Evolutionary conservation across 2,797 vertebrate genomes (phyloP), one percentile per base, ranked within the genome.

Genomic region (Sphenopsis melanotis): DNA sequence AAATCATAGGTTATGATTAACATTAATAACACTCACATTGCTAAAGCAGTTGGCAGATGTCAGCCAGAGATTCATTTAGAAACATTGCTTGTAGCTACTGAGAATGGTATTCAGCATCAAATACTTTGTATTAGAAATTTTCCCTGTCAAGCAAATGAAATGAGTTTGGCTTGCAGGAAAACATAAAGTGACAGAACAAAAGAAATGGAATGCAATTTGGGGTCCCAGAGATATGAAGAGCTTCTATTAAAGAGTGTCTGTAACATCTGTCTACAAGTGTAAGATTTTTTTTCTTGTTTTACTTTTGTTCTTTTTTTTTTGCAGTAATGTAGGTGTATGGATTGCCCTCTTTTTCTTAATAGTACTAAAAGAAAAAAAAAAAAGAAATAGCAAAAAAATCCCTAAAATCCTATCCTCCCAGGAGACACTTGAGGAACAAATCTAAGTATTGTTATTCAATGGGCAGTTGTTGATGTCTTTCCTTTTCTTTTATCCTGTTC

Each of bases 1-100:
- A 80, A 94, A 95, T 89, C 72, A 41, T 68, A 89, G 69, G 63
- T 95, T 96, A 81, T 94, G 84, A 91, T 95, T 96, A 93, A 83
- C 81, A 76, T 95, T 87, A 95, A 87, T 90, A 90, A 85, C 64
- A 83, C 78, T 87, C 74, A 70, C 12, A 80, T 63, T 47, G 34
- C 66, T 84, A 53, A 79, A 88, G 46, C 56, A 52, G 59, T 85
- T 84, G 89, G 79, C 85, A 94, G 87, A 49, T 94, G 90, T 5
- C 76, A 84, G 70, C 75, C 70, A 91, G 83, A 81, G 86, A 92
- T 90, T 90, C 20, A 92, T 90, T 97, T 86, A 83, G 79, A 92
- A 91, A 89, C 50, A 80, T 52, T 65, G 76, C 72, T 96, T 89
- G 65, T 85, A 94, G 90, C 92, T 87, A 65, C 90, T 80, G 65